Percentiles rank a stretch among this genome's conserved stretches.
phyloP scores from a whole-genome alignment of 2,888 invertebrate genomes.

The Chloromyia formosa region DNA sequence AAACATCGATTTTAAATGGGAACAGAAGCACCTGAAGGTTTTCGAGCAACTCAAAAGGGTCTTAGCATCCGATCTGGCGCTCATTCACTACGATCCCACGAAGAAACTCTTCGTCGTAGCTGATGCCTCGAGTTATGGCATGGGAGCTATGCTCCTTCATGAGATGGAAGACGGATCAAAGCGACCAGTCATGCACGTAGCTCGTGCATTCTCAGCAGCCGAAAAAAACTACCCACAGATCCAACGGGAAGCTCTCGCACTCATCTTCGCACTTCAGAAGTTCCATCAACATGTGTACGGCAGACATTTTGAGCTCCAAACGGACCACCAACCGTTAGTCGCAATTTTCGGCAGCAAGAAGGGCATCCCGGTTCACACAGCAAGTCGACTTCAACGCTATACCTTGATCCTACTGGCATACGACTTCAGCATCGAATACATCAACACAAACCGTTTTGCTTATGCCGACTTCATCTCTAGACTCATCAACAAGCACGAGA shows the following conservation, averaged over 20 bases:
- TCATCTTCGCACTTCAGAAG: slow-evolving; percentile 54
- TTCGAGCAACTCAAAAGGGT: background rate
- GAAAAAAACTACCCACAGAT: slow-evolving; percentile 56
- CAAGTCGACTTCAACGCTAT: slow-evolving; percentile 41
- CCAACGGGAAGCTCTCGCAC: slow-evolving; percentile 55
- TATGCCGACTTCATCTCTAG: background rate
- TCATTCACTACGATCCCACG: slow-evolving; percentile 38
- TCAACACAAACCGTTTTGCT: background rate
- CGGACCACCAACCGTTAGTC: slow-evolving; percentile 49
- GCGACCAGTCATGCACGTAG: slow-evolving; percentile 54
- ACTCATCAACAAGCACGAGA: background rate
- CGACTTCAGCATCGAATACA: slow-evolving; percentile 30
- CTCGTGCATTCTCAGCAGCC: slow-evolving; percentile 53
- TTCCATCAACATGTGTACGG: slow-evolving; percentile 57
- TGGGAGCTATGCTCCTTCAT: slow-evolving; percentile 25
- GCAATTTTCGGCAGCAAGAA: slow-evolving; percentile 44
- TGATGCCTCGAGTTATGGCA: slow-evolving; percentile 37
- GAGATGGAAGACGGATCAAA: slow-evolving; percentile 52
- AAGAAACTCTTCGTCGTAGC: slow-evolving; percentile 29
- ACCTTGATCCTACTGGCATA: slow-evolving; percentile 16
- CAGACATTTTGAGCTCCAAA: slow-evolving; percentile 54
- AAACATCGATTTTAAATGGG: background rate
- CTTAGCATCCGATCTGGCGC: slow-evolving; percentile 1
- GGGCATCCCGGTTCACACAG: slow-evolving; percentile 33
- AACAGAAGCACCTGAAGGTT: background rate